Percentiles rank a stretch among this genome's conserved stretches.
Evolutionary conservation across 1,140 invertebrate genomes (phyloP).

Genomic region (Hypothenemus hampei): DNA sequence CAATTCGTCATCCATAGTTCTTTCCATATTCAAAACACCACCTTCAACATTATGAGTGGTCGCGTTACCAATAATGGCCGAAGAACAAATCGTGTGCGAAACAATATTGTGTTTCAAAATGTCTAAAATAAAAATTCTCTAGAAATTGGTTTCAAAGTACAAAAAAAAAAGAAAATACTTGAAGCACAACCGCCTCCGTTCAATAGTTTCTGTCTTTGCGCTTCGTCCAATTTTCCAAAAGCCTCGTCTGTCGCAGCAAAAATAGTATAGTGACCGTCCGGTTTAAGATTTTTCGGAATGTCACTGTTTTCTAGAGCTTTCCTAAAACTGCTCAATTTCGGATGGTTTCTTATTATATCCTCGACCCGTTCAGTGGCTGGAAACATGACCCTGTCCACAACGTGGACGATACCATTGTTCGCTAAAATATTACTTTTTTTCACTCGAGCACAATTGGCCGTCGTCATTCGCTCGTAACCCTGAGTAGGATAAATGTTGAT

Average conservation of each 20-base stretch:
- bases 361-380: slow-evolving; percentile 48
- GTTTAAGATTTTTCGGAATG: slow-evolving; percentile 48
- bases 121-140: slow-evolving; percentile 45
- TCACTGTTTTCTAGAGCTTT: slow-evolving; percentile 50
- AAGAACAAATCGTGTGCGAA: slow-evolving; percentile 61
- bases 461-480: slow-evolving; percentile 46
- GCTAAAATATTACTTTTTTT: slow-evolving; percentile 50
- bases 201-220: slow-evolving; percentile 45
- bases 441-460: slow-evolving; percentile 54
- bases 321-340: slow-evolving; percentile 38
- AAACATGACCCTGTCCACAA: slow-evolving; percentile 58
- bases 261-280: slow-evolving; percentile 56
- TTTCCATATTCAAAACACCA: slow-evolving; percentile 51
- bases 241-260: slow-evolving; percentile 63
- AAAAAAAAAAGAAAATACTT: slow-evolving; percentile 42
- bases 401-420: slow-evolving; percentile 63
- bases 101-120: slow-evolving; percentile 61
- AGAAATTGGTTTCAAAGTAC: not conserved
- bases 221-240: slow-evolving; percentile 51
- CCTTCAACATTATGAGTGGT: slow-evolving; percentile 54
- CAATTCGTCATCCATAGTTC: slow-evolving; percentile 47
- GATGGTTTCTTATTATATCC: slow-evolving; percentile 44
- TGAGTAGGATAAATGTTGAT: slow-evolving; percentile 56
- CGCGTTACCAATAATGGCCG: slow-evolving; percentile 53
- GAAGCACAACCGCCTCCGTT: slow-evolving; percentile 48